Evolutionary conservation across 2,113 vertebrate species (phyloP), one percentile per base, ranked within the genome.

Genomic region (Equus przewalskii): DNA sequence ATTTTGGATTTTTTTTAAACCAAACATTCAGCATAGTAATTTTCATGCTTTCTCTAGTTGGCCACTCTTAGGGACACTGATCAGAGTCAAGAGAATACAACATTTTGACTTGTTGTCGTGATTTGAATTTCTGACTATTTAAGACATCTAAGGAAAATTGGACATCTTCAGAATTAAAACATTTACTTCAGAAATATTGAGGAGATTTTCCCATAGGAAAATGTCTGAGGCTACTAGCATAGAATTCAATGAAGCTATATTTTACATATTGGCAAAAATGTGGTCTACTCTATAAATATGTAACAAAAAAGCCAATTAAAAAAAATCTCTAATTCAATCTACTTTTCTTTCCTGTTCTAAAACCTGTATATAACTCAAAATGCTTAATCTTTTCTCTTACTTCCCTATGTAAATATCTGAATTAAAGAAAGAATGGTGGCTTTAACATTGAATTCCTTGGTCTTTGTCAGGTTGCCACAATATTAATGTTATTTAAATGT

Each of bases 401-500:
- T 94, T 75, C n/a, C 54, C 19, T 64, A 41, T 91, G 30, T 44
- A 89, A 86, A 72, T 58, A 80, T 62, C 4, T 92, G 58, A 84
- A 16, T 33, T 58, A 70, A 88, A 0, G 65, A 88, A 62, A 76
- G 69, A 98, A 91, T 92, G 84, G 58, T 89, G 83, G 76, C 76
- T 92, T 98, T 98, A 91, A 93, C 26, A 96, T 30, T 98, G 92
- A 95, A 96, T 98, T 98, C 69, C 46, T 64, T 94, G 67, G 69
- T 87, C 95, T 98, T 98, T 98, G 95, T 98, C 86, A 98, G 84
- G 44, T 96, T 98, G 94, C 97, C 91, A 98, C 78, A 97, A 97
- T 90, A 79, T 98, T 97, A 98, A 96, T 97, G 56, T 98, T 98
- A 98, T 98, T 98, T 98, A 96, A 98, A 98, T 98, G 88, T 92